phyloP scores from a whole-genome alignment of 2,888 invertebrate genomes.

The Sepiola atlantica region DNA sequence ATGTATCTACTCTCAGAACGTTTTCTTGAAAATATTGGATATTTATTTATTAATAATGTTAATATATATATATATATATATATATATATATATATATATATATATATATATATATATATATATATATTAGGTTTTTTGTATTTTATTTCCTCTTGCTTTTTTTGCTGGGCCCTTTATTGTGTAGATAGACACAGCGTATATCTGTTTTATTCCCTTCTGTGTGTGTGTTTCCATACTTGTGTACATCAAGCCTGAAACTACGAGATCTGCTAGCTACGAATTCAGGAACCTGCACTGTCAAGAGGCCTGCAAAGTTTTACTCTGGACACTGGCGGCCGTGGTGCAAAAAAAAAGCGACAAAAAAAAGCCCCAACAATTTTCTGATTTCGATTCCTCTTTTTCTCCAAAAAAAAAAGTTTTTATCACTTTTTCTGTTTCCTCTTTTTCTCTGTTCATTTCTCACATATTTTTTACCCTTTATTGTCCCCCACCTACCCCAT shows the following conservation, averaged over 20 bases:
- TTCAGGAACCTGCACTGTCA: conserved; percentile 12
- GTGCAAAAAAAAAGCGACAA: background rate
- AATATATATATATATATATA: too few relatives aligned
- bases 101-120: background rate
- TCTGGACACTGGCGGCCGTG: background rate
- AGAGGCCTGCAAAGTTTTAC: background rate
- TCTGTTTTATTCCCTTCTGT: background rate
- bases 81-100: conserved; percentile 15
- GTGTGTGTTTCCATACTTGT: background rate
- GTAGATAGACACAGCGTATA: background rate
- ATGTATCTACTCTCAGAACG: too few relatives aligned
- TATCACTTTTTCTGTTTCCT: background rate
- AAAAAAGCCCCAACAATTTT: background rate
- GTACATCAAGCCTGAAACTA: conserved; percentile 22
- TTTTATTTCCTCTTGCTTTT: background rate
- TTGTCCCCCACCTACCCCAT: too few relatives aligned
- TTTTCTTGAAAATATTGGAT: too few relatives aligned
- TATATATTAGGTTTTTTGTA: background rate
- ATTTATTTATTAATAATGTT: too few relatives aligned
- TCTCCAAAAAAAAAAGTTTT: background rate
- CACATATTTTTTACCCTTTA: background rate
- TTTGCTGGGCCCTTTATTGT: background rate
- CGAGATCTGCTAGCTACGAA: conserved; percentile 32
- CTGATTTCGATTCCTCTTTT: conserved; percentile 1
- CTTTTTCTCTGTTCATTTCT: background rate